Percentiles rank a stretch among this genome's conserved stretches.
Evolutionary conservation across 2,888 invertebrate genomes (phyloP).

Genomic region (Conomelus anceps): DNA sequence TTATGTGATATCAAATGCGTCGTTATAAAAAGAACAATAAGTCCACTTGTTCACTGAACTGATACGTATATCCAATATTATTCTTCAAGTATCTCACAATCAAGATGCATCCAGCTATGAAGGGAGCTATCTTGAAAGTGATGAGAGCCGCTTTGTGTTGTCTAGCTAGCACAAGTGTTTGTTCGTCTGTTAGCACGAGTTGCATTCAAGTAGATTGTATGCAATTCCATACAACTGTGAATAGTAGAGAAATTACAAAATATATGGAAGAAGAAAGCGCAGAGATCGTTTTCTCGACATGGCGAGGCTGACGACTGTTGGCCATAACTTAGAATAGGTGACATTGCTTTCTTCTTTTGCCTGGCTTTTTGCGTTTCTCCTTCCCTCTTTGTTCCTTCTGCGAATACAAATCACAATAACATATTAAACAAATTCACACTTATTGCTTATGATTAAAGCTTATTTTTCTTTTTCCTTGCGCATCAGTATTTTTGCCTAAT

Average conservation of each 20-base stretch:
- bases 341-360: slow-evolving; percentile 31
- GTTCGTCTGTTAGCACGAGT: neutral
- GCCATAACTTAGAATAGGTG: slow-evolving; percentile 27
- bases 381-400: slow-evolving; percentile 34
- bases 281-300: neutral
- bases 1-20: neutral
- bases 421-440: neutral
- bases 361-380: slow-evolving; percentile 30
- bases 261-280: neutral
- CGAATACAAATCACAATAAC: slow-evolving; percentile 4
- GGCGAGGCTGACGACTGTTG: neutral
- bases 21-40: neutral
- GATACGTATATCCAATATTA: neutral
- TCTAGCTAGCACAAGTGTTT: neutral
- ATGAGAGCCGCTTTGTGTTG: too few relatives aligned
- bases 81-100: neutral
- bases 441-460: neutral
- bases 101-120: neutral
- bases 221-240: neutral
- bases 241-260: neutral
- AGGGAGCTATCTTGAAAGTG: neutral
- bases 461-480: neutral
- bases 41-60: neutral
- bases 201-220: neutral
- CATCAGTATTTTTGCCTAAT: too few relatives aligned